Conservation (phyloP, 2,888 invertebrate genomes). For the Amorpha juglandis region DNA sequence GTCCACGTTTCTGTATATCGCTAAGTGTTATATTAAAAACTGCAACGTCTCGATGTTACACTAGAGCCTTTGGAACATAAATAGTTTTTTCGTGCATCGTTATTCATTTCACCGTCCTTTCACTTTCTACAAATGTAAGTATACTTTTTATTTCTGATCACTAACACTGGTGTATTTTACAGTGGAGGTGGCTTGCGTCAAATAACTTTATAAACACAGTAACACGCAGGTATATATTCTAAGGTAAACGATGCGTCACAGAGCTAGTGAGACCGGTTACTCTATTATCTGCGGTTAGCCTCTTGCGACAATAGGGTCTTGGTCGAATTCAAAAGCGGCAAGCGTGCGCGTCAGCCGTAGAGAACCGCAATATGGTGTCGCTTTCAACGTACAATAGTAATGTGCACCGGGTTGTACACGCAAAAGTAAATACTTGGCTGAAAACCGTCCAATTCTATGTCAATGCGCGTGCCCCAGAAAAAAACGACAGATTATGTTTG, state of each 20-base stretch:
- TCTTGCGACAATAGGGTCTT: slow-evolving; percentile 62
- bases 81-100: slow-evolving; percentile 15
- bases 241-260: slow-evolving; percentile 66
- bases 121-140: slow-evolving; percentile 42
- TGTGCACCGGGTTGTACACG: slow-evolving; percentile 46
- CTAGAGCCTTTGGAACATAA: neutral
- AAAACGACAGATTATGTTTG: neutral
- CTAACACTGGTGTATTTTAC: slow-evolving; percentile 24
- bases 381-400: slow-evolving; percentile 70
- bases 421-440: slow-evolving; percentile 36
- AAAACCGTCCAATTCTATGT: slow-evolving; percentile 30
- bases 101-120: slow-evolving; percentile 41
- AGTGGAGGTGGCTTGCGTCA: neutral
- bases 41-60: slow-evolving; percentile 1
- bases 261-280: slow-evolving; percentile 67
- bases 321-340: slow-evolving; percentile 63
- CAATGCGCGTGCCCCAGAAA: neutral
- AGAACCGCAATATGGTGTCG: slow-evolving; percentile 61
- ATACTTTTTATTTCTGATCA: slow-evolving; percentile 29
- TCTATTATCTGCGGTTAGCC: slow-evolving; percentile 67
- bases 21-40: neutral
- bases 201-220: slow-evolving; percentile 36
- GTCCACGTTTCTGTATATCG: neutral
- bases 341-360: slow-evolving; percentile 58
- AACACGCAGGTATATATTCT: slow-evolving; percentile 57